These are phyloP conservation scores for Vicugna pacos DNA, from an alignment of 2,113 vertebrate species.

Conservation along the genomic window DNA sequence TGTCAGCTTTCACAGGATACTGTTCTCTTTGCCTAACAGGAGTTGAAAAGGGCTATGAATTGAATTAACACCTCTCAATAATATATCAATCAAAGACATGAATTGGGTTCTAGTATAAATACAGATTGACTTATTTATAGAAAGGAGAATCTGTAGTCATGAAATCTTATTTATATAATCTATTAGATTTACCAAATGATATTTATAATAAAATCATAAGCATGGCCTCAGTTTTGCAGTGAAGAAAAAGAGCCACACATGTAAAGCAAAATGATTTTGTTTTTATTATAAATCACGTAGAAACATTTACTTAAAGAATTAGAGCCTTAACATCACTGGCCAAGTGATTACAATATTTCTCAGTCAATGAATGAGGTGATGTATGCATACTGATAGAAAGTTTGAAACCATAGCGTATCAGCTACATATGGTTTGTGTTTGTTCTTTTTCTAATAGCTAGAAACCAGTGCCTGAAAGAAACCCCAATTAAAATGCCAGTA, in stretches of 20 bases:
- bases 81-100: constrained; percentile 6
- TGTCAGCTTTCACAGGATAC: background rate
- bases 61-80: constrained; percentile 15
- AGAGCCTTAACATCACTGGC: background rate
- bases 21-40: background rate
- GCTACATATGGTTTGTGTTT: constrained; percentile 40
- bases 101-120: constrained; percentile 23
- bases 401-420: background rate
- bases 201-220: constrained; percentile 24
- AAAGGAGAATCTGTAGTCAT: constrained; percentile 7
- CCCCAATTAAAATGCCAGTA: constrained; percentile 80
- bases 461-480: constrained; percentile 83
- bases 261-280: constrained; percentile 27
- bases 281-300: constrained; percentile 26
- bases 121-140: constrained; percentile 47
- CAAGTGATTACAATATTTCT: constrained; percentile 24
- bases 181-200: background rate
- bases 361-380: constrained; percentile 25
- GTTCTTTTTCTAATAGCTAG: constrained; percentile 83
- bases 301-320: constrained; percentile 59
- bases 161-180: constrained; percentile 47
- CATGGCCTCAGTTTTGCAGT: constrained; percentile 2
- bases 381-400: background rate
- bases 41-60: background rate
- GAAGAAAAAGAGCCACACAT: background rate